Base-by-base conservation (phyloP, 2,797 vertebrate genomes). In the Thalassophryne amazonica region DNA sequence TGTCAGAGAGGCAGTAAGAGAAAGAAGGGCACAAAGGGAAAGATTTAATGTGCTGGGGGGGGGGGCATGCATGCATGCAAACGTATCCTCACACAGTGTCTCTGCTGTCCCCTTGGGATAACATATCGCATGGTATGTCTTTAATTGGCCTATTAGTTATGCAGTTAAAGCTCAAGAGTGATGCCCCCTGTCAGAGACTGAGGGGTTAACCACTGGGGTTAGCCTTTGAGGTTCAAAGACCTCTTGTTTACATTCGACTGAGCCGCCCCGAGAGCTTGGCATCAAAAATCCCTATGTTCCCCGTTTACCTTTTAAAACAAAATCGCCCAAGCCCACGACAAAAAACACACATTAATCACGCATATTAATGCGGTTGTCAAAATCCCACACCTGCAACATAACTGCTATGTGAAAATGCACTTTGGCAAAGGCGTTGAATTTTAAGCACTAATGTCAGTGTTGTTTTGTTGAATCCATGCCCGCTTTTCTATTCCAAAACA, bases 61-160 rank as follows among this genome's bases (percentile, higher is more conserved):
- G 49, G 2, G 22, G 6, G 36, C 18, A 45, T 25, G 52, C 18
- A 11, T 39, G 41, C 24, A 36, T 3, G 12, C 40, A 21, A 54
- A 53, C 12, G 50, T 48, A 54, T 30, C 13, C 45, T 51, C 28
- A 24, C 18, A 13, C 24, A 25, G 22, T 29, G 60, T 23, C 25
- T 57, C 43, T 63, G 45, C 25, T 41, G 49, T 28, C 62, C 81
- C 73, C 57, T 40, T 50, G 73, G 64, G 74, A 81, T 71, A 85
- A 87, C 61, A 70, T 76, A 86, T 73, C 68, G 60, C 11, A 35
- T 53, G 77, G 74, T 82, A 66, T 73, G 70, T 63, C 84, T 86
- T 87, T 87, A 89, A 89, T 90, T 88, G 81, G 75, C 13, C 66
- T 67, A 86, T 85, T 88, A 84, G 74, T 66, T 61, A 76, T 84